Evolutionary conservation across 2,888 invertebrate genomes (phyloP), one percentile per base, ranked within the genome.

Genomic region (Cremastinae sp.): DNA sequence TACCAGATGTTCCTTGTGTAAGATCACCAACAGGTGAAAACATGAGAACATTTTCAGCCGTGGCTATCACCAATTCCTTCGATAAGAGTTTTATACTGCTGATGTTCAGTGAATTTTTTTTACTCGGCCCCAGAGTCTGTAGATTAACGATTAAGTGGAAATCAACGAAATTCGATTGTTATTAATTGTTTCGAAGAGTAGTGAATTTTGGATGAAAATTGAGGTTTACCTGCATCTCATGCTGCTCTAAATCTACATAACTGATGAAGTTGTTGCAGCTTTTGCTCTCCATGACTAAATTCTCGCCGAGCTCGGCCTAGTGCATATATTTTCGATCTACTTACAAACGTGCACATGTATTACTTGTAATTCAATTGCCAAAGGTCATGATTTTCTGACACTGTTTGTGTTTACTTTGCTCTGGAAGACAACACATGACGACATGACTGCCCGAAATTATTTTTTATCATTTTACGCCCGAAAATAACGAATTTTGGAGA

Each of bases 1-100:
- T 92, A 0, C 98, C 98, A 75, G 95, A 94, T 74, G 94, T 93
- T 66, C 96, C 96, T 83, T 93, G 93, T 86, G 95, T 95, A 76
- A 94, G 92, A 82, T 96, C 95, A 84, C 94, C 94, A 79, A 96
- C 93, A 10, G 97, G 95, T 64, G 95, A 93, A 90, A 95, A 95
- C 93, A 97, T 93, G 80, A 96, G 92, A 74, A 97, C 97, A 87
- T 93, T 94, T 86, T 94, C 93, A 35, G 96, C 96, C 83, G 94
- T 94, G 22, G 95, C 94, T 70, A 96, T 95, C 75, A 96, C 91
- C 81, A 94, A 92, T 91, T 98, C 98, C 61, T 96, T 96, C 93
- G 90, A 74, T 86, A 91, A 86, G 41, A 85, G 86, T 78, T 87
- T 89, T 16, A 89, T 80, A 72, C 77, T 86, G 61, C 81, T 87